phyloP scores from a whole-genome alignment of 1,140 invertebrate genomes.

The Mercenaria mercenaria region DNA sequence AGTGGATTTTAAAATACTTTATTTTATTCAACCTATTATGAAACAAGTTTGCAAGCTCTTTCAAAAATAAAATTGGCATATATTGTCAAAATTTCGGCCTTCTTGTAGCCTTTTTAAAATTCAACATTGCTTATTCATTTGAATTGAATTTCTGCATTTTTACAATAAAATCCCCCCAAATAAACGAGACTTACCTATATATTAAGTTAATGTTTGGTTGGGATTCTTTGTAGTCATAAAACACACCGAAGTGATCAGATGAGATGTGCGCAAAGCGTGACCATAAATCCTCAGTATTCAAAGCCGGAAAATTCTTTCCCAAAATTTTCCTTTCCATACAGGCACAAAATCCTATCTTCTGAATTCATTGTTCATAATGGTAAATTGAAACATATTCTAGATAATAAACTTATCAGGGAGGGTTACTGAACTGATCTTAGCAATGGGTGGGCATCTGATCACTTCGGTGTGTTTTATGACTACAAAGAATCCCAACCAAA shows the following conservation, averaged over 20 bases:
- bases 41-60: too few species aligned
- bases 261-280: constrained; percentile 16
- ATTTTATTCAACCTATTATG: too few species aligned
- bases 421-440: not conserved
- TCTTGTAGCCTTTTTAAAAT: too few species aligned
- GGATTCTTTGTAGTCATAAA: constrained; percentile 9
- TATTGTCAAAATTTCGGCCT: too few species aligned
- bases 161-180: not conserved
- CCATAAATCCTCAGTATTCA: not conserved
- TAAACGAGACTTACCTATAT: constrained; percentile 16
- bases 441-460: not conserved
- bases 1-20: too few species aligned
- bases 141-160: too few species aligned
- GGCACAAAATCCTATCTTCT: not conserved
- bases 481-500: constrained; percentile 18
- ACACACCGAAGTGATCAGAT: not conserved
- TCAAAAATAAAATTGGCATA: too few species aligned
- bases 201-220: constrained; percentile 10
- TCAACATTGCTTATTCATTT: too few species aligned
- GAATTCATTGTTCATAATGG: not conserved
- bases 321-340: not conserved
- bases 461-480: not conserved
- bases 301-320: not conserved
- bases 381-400: not conserved
- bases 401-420: not conserved